Conservation (phyloP, 2,797 vertebrate genomes). For the Avahi laniger region DNA sequence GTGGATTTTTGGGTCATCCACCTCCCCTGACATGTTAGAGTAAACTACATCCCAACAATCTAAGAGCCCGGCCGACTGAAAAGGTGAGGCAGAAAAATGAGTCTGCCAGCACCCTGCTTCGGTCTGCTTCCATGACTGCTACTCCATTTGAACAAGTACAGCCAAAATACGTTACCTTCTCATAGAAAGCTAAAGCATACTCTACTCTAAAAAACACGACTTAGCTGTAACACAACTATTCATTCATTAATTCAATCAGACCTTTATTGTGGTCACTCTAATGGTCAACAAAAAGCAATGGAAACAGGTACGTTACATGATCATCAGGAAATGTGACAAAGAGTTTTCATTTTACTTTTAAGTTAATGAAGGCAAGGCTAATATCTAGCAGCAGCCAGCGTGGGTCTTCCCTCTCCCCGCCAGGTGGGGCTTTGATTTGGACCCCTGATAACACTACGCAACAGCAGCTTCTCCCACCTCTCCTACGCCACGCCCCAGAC, state of each 20-base stretch:
- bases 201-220: background rate
- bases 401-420: fast-evolving
- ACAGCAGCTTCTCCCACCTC: fast-evolving
- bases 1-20: too few relatives aligned
- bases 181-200: background rate
- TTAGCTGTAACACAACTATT: background rate
- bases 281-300: fast-evolving
- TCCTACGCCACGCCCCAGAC: fast-evolving
- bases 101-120: background rate
- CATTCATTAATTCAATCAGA: background rate
- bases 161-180: background rate
- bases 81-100: background rate
- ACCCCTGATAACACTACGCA: background rate
- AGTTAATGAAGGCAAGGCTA: background rate
- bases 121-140: background rate
- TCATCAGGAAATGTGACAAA: background rate
- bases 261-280: background rate
- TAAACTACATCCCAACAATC: background rate
- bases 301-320: fast-evolving
- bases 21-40: background rate
- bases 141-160: background rate
- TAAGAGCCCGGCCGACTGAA: background rate
- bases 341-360: background rate
- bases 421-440: fast-evolving
- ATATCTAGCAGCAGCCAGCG: background rate